phyloP scores from a whole-genome alignment of 1,140 invertebrate genomes.

The Belonocnema kinseyi region DNA sequence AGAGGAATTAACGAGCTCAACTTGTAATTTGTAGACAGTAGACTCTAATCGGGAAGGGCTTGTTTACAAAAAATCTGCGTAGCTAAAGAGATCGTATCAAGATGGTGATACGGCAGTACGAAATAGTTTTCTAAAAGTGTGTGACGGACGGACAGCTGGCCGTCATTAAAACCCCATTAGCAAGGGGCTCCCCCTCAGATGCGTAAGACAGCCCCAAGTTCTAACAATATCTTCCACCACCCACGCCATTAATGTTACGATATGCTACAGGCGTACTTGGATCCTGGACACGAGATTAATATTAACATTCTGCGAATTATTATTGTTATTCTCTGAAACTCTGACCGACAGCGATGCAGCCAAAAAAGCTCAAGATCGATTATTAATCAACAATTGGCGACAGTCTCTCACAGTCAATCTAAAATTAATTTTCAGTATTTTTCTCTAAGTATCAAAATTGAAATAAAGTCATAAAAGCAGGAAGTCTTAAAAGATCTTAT shows the following conservation, averaged over 20 bases:
- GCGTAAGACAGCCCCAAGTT: conserved; percentile 64
- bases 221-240: conserved; percentile 74
- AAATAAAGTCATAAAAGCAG: no score
- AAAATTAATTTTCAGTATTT: no score
- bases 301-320: conserved; percentile 25
- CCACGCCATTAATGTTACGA: conserved; percentile 73
- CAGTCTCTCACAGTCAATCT: no score
- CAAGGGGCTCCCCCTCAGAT: conserved; percentile 60
- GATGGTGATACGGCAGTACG: conserved; percentile 55
- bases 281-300: background rate
- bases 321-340: background rate
- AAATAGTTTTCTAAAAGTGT: conserved; percentile 70
- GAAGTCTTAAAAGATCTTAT: no score
- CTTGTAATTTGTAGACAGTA: no score
- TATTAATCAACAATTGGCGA: background rate
- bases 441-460: no score
- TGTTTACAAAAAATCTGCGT: conserved; percentile 4
- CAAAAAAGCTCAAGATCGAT: background rate
- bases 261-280: conserved; percentile 25
- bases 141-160: conserved; percentile 74
- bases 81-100: conserved; percentile 50
- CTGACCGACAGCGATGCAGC: background rate
- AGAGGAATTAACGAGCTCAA: no score
- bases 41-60: background rate
- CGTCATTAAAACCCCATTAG: conserved; percentile 77